Evolutionary conservation across 2,888 invertebrate species (phyloP), one percentile per base, ranked within the genome.

Genomic region (Gari tellinella): DNA sequence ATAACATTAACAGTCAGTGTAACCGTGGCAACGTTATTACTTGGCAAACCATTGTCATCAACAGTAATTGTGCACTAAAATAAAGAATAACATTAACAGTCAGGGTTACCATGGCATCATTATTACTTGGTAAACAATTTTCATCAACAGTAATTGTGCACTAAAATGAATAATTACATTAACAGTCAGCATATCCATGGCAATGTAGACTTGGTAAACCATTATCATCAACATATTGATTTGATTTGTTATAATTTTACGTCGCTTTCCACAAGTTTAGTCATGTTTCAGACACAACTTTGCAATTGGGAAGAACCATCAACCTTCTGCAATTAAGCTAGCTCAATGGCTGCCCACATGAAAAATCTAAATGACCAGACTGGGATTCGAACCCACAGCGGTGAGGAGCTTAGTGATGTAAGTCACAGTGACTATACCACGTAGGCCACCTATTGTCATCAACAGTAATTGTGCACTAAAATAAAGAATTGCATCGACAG

Each of bases 11-110:
- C 73, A 3, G 67, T 62, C 14, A 89, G 76, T 10, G 80, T 80
- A 5, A 85, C 81, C 5, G 83, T 81, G 46, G 76, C 84, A 0
- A 66, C 69, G 53, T 82, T 78, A 31, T 78, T 62, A 46, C 46
- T 53, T 1, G 87, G 87, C 55, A 76, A 83, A 5, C 85, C 85
- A 70, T 84, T 83, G 78, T 87, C 87, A 51, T 75, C 77, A 25
- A 83, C 85, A 12, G 63, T 60, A 17, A 86, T 80, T n/a, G 76
- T 72, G 64, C 85, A 86, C 85, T 85, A 48, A 19, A 31, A 31
- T 31, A 31, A 31, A 31, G 31, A 31, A 80, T 75, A 3, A 89
- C 73, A 0, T 68, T 72, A 5, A 90, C 73, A 3, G 67, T 62
- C 14, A 89, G 76, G 8, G 80, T 80, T 7, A 85, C 81, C 5